Conservation (phyloP, 2,888 invertebrate species). For the Watsonalla binaria region DNA sequence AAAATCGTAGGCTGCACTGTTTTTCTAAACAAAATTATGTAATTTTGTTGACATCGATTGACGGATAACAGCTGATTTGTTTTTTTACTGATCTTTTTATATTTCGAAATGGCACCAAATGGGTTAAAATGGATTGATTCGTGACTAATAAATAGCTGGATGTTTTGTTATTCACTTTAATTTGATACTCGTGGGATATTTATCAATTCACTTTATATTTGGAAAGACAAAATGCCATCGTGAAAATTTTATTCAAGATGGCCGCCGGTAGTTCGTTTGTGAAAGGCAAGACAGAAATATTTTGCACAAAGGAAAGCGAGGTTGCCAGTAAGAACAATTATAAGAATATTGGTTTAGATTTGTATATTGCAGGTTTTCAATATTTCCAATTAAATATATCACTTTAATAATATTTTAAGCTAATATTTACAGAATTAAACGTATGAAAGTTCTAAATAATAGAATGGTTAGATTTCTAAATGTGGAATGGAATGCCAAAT, state of each 20-base stretch:
- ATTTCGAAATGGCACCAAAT: slow-evolving; percentile 26
- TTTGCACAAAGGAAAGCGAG: slow-evolving; percentile 17
- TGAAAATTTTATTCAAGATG: slow-evolving; percentile 68
- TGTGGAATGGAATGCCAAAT: too few species aligned
- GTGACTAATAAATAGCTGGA: slow-evolving; percentile 32
- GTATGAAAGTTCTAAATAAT: too few species aligned
- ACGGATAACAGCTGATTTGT: slow-evolving; percentile 79
- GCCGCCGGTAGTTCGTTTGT: slow-evolving; percentile 32
- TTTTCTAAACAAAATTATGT: slow-evolving; percentile 79
- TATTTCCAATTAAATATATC: too few species aligned
- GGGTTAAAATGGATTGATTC: slow-evolving; percentile 22
- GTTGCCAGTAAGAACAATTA: slow-evolving; percentile 41
- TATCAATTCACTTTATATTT: slow-evolving; percentile 56
- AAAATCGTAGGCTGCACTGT: slow-evolving; percentile 71
- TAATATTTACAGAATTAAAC: too few species aligned
- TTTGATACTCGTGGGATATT: slow-evolving; percentile 24
- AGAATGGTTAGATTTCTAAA: too few species aligned
- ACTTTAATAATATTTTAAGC: too few species aligned
- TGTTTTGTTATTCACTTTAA: slow-evolving; percentile 38
- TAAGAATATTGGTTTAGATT: too few species aligned
- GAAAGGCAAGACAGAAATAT: neutral
- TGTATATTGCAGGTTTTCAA: too few species aligned
- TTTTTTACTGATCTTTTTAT: slow-evolving; percentile 70
- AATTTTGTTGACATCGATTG: slow-evolving; percentile 80
- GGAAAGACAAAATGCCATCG: slow-evolving; percentile 59